Base-by-base conservation (phyloP, 1,140 invertebrate genomes). In the Calliopsis andreniformis region DNA sequence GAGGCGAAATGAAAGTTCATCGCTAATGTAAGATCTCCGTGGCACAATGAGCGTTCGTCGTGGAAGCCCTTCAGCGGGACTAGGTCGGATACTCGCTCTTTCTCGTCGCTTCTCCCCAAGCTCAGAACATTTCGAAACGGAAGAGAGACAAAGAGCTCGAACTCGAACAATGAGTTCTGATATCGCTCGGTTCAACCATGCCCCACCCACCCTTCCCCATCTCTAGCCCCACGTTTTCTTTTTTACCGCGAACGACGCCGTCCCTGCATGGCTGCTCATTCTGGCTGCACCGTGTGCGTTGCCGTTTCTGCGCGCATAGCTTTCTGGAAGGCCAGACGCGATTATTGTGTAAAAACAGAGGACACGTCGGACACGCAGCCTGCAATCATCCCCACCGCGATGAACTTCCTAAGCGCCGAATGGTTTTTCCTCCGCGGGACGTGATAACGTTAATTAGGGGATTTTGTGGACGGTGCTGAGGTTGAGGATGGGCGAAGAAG, bases 131-230 rank as follows among this genome's bases (percentile, higher is more conserved):
- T 80, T 81, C 78, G 76, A 80, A 84, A 86, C 72, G 51, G 30
- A 71, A 63, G 43, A 78, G 10, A 10, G 56, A 82, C 79, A 87
- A 84, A 87, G 82, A 80, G 67, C 67, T 58, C 62, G 78, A 71
- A 76, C 69, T 77, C 69, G 59, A 80, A 86, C 84, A 86, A 86
- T 84, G 70, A 71, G 68, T 56, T 73, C 69, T 78, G 79, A 79
- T 81, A 84, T 78, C 67, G 66, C 51, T 51, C 66, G 42, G 32
- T 76, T 80, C 32, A 77, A 79, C 64, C 68, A 39, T 18, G 42
- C 20, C 30, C 14, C 12, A 23, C 32, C 43, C 7, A 14, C 14
- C 39, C 43, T 20, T n/a, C n/a, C n/a, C n/a, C n/a, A n/a, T n/a
- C n/a, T n/a, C n/a, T n/a, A n/a, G n/a, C 28, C 43, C 58, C 32